Evolutionary conservation across 2,797 vertebrate species (phyloP).

Genomic region (Mus caroli): DNA sequence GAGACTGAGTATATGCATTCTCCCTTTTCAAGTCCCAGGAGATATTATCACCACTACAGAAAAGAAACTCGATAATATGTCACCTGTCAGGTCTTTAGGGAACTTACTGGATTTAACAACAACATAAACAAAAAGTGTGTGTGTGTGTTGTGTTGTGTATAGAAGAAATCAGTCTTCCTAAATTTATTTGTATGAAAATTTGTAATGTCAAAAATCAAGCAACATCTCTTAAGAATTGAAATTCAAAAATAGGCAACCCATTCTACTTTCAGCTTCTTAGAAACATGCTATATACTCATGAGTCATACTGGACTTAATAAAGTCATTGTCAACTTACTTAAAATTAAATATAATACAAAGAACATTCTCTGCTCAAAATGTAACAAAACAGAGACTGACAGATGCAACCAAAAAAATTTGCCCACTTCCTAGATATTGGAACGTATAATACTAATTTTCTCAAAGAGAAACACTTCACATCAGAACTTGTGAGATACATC

Average conservation of each 20-base stretch:
- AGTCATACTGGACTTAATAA: neutral
- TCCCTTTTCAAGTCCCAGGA: neutral
- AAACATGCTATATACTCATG: neutral
- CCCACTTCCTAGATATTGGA: neutral
- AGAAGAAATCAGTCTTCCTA: neutral
- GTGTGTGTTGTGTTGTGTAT: neutral
- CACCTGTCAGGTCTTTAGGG: neutral
- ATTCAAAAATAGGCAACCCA: neutral
- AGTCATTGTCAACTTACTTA: neutral
- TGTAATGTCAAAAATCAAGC: slow-evolving; percentile 1
- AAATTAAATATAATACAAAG: slow-evolving; percentile 36
- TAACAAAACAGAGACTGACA: slow-evolving; percentile 25
- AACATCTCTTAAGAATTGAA: neutral
- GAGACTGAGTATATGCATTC: neutral
- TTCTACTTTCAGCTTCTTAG: neutral
- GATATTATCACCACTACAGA: neutral
- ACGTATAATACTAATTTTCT: slow-evolving; percentile 1
- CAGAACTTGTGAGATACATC: neutral
- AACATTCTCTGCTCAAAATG: neutral
- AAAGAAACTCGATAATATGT: neutral
- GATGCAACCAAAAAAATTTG: neutral
- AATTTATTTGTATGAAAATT: neutral
- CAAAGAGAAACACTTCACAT: neutral
- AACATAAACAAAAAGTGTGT: neutral
- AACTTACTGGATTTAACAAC: neutral